Evolutionary conservation across 1,140 invertebrate species (phyloP).

Genomic region (Oncopeltus fasciatus): DNA sequence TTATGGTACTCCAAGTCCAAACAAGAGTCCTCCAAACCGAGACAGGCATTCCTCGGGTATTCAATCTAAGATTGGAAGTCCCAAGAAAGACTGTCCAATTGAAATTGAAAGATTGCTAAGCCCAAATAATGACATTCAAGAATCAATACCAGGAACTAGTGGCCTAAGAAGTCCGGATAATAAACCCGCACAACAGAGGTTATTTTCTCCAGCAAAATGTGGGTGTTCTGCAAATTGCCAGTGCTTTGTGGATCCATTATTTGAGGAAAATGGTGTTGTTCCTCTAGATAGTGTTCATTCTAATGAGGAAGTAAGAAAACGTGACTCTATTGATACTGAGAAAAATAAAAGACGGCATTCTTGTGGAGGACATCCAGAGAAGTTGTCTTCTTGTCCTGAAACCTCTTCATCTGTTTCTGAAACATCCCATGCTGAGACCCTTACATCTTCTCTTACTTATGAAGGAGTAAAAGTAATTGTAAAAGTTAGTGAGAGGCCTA

Average conservation of each 20-base stretch:
- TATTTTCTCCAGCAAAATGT: too few relatives aligned
- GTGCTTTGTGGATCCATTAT: too few relatives aligned
- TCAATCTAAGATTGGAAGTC: neutral
- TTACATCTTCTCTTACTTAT: neutral
- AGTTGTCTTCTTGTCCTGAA: too few relatives aligned
- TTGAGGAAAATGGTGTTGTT: too few relatives aligned
- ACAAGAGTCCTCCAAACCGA: neutral
- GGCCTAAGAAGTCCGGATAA: neutral
- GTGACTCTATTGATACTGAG: neutral
- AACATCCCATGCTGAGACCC: neutral
- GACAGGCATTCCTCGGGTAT: neutral
- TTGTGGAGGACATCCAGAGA: neutral
- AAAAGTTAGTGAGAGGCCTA: constrained; percentile 8
- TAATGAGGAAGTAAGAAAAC: neutral
- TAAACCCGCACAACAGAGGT: neutral
- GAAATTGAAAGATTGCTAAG: neutral
- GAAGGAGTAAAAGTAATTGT: constrained; percentile 11
- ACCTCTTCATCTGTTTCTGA: neutral
- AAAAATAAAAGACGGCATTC: neutral
- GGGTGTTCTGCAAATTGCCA: neutral
- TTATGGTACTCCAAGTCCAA: too few relatives aligned
- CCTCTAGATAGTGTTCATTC: neutral
- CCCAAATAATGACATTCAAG: neutral
- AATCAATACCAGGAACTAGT: neutral
- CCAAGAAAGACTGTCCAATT: neutral